Evolutionary conservation across 2,113 vertebrate species (phyloP).

Genomic region (Manacus vitellinus): DNA sequence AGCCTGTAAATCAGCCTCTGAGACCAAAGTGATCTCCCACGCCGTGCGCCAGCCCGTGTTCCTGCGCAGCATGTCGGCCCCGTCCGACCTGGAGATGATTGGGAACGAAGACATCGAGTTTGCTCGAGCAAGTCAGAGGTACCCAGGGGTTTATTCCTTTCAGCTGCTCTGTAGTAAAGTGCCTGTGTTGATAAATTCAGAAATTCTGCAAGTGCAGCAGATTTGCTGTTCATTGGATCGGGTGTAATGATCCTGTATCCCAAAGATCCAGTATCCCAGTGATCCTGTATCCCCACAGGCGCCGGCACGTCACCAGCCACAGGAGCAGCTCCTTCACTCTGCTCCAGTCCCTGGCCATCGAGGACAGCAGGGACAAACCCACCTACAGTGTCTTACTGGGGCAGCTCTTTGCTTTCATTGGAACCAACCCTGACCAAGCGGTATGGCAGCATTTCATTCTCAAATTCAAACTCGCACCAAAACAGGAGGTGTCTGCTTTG

Average conservation of each 20-base stretch:
- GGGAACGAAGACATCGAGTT: conserved; percentile 95
- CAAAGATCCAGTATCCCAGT: not conserved
- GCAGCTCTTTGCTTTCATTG: conserved; percentile 96
- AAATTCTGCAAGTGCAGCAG: not conserved
- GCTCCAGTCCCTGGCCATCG: conserved; percentile 89
- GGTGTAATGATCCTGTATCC: not conserved
- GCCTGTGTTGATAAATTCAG: not conserved
- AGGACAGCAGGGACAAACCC: conserved; percentile 93
- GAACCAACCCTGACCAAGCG: conserved; percentile 94
- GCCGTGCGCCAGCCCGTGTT: conserved; percentile 93
- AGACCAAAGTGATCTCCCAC: conserved; percentile 86
- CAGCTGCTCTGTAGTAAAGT: not conserved
- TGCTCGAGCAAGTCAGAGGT: conserved; percentile 89
- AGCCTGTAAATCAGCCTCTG: conserved; percentile 94
- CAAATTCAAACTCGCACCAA: fast-evolving
- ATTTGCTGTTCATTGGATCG: fast-evolving
- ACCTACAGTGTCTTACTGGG: conserved; percentile 94
- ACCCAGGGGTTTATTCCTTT: not conserved
- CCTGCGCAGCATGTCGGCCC: conserved; percentile 96
- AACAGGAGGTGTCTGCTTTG: not conserved
- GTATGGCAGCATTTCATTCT: conserved; percentile 55
- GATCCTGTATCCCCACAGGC: conserved; percentile 48
- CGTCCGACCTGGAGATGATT: conserved; percentile 98
- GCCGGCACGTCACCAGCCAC: conserved; percentile 90
- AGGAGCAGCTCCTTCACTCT: conserved; percentile 96